A percentile compares a stretch with the other conserved stretches of the same genome.
These are phyloP conservation scores for Mesitornis unicolor DNA, from an alignment of 2,113 vertebrate species.

Conservation along the genomic window DNA sequence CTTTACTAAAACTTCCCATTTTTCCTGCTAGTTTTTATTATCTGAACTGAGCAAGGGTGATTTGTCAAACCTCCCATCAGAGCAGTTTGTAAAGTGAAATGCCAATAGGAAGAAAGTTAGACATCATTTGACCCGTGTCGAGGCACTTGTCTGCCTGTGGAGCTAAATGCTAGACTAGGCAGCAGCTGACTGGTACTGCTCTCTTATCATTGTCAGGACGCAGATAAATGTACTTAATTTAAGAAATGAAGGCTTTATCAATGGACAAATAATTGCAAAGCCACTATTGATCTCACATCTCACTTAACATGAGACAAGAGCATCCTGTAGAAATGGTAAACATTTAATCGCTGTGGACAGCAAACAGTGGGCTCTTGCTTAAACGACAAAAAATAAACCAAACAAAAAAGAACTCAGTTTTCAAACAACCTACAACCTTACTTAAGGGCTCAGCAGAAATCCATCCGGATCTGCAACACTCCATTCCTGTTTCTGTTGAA, in stretches of 20 bases:
- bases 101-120: conserved; percentile 77
- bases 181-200: conserved; percentile 5
- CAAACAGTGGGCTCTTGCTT: not conserved
- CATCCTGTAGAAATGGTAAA: conserved; percentile 73
- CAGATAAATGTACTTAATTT: conserved; percentile 69
- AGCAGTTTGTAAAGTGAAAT: conserved; percentile 79
- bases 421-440: not conserved
- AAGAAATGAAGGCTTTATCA: conserved; percentile 77
- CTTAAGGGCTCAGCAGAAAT: not conserved
- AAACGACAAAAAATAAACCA: not conserved
- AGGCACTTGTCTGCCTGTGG: conserved; percentile 65
- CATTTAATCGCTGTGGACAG: conserved; percentile 25
- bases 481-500: not conserved
- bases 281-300: conserved; percentile 72
- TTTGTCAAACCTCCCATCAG: conserved; percentile 47
- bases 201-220: conserved; percentile 57
- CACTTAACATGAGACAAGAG: conserved; percentile 60
- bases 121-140: conserved; percentile 70
- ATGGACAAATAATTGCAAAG: conserved; percentile 79
- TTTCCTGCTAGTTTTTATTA: conserved; percentile 37
- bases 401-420: not conserved
- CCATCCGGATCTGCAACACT: not conserved
- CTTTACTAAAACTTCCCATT: conserved; percentile 1
- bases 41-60: conserved; percentile 11
- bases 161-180: conserved; percentile 8